phyloP scores from a whole-genome alignment of 1,140 invertebrate species.

The Zaprionus africanus region DNA sequence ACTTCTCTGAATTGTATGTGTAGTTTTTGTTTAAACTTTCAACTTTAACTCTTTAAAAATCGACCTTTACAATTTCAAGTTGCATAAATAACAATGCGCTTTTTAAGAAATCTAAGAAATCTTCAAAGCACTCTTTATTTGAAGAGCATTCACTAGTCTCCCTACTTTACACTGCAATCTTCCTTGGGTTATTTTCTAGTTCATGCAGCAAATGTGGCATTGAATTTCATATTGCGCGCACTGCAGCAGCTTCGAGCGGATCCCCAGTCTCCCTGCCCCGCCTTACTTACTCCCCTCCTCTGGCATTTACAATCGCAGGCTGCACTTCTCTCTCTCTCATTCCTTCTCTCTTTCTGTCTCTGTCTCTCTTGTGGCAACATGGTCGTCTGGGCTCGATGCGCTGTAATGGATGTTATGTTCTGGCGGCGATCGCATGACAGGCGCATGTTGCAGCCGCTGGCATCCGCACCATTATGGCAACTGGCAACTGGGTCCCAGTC shows the following conservation, averaged over 20 bases:
- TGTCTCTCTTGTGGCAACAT: constrained; percentile 2
- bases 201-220: constrained; percentile 79
- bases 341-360: background rate
- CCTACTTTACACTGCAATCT: background rate
- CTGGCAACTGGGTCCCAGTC: constrained; percentile 41
- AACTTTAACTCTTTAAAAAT: too few relatives aligned
- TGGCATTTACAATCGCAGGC: constrained; percentile 60
- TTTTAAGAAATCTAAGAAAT: background rate
- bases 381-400: constrained; percentile 36
- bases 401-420: constrained; percentile 82
- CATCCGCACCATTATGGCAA: constrained; percentile 82
- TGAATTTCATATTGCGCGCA: constrained; percentile 80
- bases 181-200: constrained; percentile 58
- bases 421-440: constrained; percentile 82
- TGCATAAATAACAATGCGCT: too few relatives aligned
- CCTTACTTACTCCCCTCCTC: constrained; percentile 35
- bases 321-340: background rate
- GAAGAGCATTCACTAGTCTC: constrained; percentile 8
- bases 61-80: too few relatives aligned
- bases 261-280: constrained; percentile 7
- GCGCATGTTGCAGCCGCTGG: constrained; percentile 81
- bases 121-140: background rate
- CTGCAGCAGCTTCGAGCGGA: constrained; percentile 8
- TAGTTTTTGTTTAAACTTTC: too few relatives aligned
- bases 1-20: too few relatives aligned